phyloP scores from a whole-genome alignment of 2,888 invertebrate genomes.

The Disparrhopalites patrizii region DNA sequence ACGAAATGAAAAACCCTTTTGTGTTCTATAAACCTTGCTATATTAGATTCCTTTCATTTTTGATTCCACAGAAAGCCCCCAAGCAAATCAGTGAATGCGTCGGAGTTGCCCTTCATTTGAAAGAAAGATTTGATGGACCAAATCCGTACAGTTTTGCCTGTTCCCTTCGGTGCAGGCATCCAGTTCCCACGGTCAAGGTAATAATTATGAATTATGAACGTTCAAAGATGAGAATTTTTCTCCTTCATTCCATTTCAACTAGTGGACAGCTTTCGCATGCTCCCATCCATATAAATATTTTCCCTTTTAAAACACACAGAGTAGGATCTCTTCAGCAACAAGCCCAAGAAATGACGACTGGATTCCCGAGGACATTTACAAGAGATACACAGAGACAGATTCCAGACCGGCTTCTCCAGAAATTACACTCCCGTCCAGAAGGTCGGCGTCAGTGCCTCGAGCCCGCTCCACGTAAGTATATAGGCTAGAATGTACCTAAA shows the following conservation, averaged over 20 bases:
- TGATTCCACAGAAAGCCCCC: slow-evolving; percentile 3
- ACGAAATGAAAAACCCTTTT: not conserved
- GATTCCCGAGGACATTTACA: slow-evolving; percentile 71
- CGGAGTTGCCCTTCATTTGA: slow-evolving; percentile 33
- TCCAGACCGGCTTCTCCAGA: slow-evolving; percentile 74
- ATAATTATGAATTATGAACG: no score
- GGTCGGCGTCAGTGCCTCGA: slow-evolving; percentile 12
- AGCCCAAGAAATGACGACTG: slow-evolving; percentile 56
- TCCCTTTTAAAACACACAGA: slow-evolving; percentile 14
- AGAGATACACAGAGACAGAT: slow-evolving; percentile 77
- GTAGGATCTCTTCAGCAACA: slow-evolving; percentile 25
- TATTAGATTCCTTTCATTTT: not conserved
- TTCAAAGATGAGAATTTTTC: no score
- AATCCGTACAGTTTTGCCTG: slow-evolving; percentile 38
- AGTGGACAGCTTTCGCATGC: not conserved
- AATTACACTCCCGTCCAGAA: slow-evolving; percentile 4
- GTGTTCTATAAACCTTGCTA: no score
- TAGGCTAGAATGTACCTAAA: not conserved
- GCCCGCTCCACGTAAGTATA: slow-evolving; percentile 17
- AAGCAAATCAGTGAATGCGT: slow-evolving; percentile 34
- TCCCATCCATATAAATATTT: not conserved
- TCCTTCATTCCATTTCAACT: no score
- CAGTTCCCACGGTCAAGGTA: slow-evolving; percentile 33
- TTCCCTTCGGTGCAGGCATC: slow-evolving; percentile 41
- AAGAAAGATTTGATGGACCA: slow-evolving; percentile 26